Evolutionary conservation across 2,113 vertebrate species (phyloP).

Genomic region (Hipposideros armiger): DNA sequence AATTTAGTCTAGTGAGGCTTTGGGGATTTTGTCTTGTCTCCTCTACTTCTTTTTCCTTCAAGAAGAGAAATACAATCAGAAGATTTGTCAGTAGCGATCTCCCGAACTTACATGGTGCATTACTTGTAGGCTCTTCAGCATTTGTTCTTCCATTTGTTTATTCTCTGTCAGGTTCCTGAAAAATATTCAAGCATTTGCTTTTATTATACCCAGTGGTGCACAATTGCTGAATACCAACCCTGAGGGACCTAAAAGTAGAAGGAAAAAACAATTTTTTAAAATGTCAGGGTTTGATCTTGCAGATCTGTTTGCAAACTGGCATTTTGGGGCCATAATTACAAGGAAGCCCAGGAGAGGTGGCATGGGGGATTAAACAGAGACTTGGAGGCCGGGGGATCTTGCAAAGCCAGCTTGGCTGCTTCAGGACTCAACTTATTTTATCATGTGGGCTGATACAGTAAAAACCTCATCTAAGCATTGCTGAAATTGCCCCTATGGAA

Average conservation of each 20-base stretch:
- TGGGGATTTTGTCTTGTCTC: slow-evolving; percentile 89
- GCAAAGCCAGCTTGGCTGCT: slow-evolving; percentile 84
- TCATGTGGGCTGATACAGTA: slow-evolving; percentile 84
- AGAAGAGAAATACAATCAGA: slow-evolving; percentile 82
- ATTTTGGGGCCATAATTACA: slow-evolving; percentile 89
- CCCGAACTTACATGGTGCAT: slow-evolving; percentile 41
- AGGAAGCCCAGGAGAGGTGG: slow-evolving; percentile 85
- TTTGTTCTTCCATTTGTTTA: slow-evolving; percentile 87
- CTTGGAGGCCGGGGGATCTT: slow-evolving; percentile 80
- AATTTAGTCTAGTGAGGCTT: slow-evolving; percentile 90
- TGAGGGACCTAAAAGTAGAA: slow-evolving; percentile 84
- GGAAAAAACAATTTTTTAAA: slow-evolving; percentile 86
- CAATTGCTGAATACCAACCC: slow-evolving; percentile 84
- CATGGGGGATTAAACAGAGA: slow-evolving; percentile 77
- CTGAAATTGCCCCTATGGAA: slow-evolving; percentile 87
- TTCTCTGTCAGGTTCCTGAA: slow-evolving; percentile 87
- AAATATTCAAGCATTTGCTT: slow-evolving; percentile 88
- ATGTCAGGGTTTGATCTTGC: slow-evolving; percentile 88
- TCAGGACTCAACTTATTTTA: slow-evolving; percentile 86
- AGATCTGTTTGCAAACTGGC: slow-evolving; percentile 88
- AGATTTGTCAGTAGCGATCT: slow-evolving; percentile 77
- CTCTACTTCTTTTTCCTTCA: slow-evolving; percentile 72
- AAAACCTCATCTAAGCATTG: slow-evolving; percentile 86
- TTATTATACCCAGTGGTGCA: slow-evolving; percentile 86
- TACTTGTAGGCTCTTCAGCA: slow-evolving; percentile 68